Percentiles rank a stretch among this genome's conserved stretches.
These are phyloP conservation scores for Drosophila prolongata DNA, from an alignment of 2,888 invertebrate species.

Conservation along the genomic window DNA sequence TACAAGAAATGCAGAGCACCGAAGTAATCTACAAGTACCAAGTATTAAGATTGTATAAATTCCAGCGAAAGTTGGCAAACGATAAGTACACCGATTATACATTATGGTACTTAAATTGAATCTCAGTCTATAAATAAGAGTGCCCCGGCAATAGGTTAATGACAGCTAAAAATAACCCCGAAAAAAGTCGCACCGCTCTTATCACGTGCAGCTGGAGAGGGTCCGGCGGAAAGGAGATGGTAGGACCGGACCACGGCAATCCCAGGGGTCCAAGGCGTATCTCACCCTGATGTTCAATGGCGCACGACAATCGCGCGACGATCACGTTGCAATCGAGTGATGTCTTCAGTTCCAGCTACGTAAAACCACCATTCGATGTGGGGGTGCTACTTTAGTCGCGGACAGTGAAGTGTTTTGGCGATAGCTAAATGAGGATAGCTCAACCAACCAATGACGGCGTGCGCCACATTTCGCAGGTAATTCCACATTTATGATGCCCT, in stretches of 20 bases:
- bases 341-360: constrained; percentile 6
- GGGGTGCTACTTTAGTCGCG: not conserved
- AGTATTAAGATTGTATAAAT: not conserved
- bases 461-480: constrained; percentile 15
- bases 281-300: constrained; percentile 9
- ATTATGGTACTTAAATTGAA: constrained; percentile 31
- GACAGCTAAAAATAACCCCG: constrained; percentile 53
- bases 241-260: constrained; percentile 5
- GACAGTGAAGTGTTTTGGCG: constrained; percentile 10
- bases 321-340: constrained; percentile 49
- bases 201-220: constrained; percentile 60
- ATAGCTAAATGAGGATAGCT: constrained; percentile 37
- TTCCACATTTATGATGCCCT: constrained; percentile 2
- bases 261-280: constrained; percentile 28
- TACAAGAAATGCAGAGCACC: not conserved
- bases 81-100: constrained; percentile 16
- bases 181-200: constrained; percentile 44
- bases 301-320: constrained; percentile 44
- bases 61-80: constrained; percentile 8
- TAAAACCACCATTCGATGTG: not conserved
- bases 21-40: not conserved
- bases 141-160: constrained; percentile 41
- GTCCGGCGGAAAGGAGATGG: constrained; percentile 9
- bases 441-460: constrained; percentile 13
- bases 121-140: constrained; percentile 64